phyloP scores from a whole-genome alignment of 2,888 invertebrate species.

The Achlya flavicornis region DNA sequence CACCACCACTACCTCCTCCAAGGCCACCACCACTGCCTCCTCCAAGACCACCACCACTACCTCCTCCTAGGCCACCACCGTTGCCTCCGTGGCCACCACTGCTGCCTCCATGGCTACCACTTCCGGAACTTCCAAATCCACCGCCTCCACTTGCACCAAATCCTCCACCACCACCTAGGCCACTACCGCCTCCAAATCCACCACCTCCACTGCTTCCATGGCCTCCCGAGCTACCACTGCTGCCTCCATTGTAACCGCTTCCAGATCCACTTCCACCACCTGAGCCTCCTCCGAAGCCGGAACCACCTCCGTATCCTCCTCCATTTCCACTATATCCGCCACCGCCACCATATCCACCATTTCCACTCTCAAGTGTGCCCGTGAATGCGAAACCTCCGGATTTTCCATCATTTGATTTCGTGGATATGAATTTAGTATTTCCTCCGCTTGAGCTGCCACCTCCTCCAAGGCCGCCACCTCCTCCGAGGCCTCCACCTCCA shows the following conservation, averaged over 20 bases:
- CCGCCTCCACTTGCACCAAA: conserved; percentile 27
- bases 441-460: conserved; percentile 41
- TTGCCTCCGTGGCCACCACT: conserved; percentile 28
- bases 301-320: conserved; percentile 55
- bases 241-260: conserved; percentile 21
- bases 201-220: conserved; percentile 34
- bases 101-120: conserved; percentile 25
- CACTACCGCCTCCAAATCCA: conserved; percentile 52
- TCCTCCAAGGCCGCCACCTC: conserved; percentile 32
- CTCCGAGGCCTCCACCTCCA: conserved; percentile 19
- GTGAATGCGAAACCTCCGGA: conserved; percentile 76
- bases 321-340: conserved; percentile 63
- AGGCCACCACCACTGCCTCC: conserved; percentile 28
- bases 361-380: conserved; percentile 60
- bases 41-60: conserved; percentile 31
- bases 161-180: conserved; percentile 23
- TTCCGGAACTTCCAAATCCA: conserved; percentile 29
- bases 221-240: conserved; percentile 33
- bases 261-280: conserved; percentile 42
- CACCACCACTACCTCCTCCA: conserved; percentile 27
- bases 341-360: conserved; percentile 73
- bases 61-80: conserved; percentile 32
- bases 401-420: conserved; percentile 71
- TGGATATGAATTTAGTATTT: conserved; percentile 61
- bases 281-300: conserved; percentile 38